A percentile compares a stretch with the other conserved stretches of the same genome.
phyloP scores from a whole-genome alignment of 2,888 invertebrate species.

The Caenorhabditis sinica region DNA sequence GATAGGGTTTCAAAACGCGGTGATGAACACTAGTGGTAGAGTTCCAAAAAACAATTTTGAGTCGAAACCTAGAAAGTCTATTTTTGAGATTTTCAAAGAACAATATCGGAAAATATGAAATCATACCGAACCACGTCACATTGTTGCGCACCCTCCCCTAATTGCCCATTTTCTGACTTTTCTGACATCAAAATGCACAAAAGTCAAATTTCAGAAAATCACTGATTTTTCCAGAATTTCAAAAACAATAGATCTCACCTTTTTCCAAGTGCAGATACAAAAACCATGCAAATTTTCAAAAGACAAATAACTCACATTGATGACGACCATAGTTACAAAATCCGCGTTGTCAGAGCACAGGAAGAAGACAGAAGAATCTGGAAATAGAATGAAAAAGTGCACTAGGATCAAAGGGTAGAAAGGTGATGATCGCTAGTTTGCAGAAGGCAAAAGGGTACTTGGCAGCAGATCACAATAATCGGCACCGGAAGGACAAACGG shows the following conservation, averaged over 20 bases:
- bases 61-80: too few relatives aligned
- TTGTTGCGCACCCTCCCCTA: too few relatives aligned
- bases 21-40: too few relatives aligned
- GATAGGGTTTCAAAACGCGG: too few relatives aligned
- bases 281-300: neutral
- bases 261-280: slow-evolving; percentile 1
- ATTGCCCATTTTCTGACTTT: too few relatives aligned
- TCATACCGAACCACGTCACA: too few relatives aligned
- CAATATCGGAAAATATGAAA: too few relatives aligned
- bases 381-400: neutral
- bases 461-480: slow-evolving; percentile 35
- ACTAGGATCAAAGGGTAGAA: neutral
- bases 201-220: too few relatives aligned
- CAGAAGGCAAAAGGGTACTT: neutral
- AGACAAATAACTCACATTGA: slow-evolving; percentile 42
- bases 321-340: slow-evolving; percentile 30
- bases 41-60: too few relatives aligned
- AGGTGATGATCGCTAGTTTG: slow-evolving; percentile 13
- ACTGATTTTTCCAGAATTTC: too few relatives aligned
- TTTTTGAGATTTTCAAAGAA: too few relatives aligned
- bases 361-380: neutral
- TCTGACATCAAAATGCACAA: too few relatives aligned
- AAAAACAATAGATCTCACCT: neutral
- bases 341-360: neutral
- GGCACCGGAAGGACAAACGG: slow-evolving; percentile 66